These are phyloP conservation scores for Stomatorhinus walkeri DNA, from an alignment of 2,797 vertebrate species.

Conservation along the genomic window DNA sequence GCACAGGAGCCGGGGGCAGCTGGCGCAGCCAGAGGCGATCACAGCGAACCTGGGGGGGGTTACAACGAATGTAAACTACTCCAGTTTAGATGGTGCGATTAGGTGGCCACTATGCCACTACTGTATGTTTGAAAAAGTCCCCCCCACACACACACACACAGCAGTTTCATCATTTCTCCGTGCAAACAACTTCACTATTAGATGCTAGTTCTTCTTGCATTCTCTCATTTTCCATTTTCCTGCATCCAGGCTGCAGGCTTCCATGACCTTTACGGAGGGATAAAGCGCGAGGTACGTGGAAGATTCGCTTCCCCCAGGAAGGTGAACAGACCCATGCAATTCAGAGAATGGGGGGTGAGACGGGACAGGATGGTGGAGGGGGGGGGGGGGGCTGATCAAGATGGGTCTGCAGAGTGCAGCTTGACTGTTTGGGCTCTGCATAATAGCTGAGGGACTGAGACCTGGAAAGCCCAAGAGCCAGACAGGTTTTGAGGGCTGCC, in stretches of 20 bases:
- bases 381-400: not conserved
- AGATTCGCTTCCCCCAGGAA: not conserved
- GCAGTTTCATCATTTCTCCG: not conserved
- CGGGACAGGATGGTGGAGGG: no score
- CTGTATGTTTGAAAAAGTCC: not conserved
- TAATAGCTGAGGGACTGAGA: not conserved
- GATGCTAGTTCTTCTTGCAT: not conserved
- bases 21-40: conserved; percentile 95
- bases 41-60: conserved; percentile 75
- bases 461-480: not conserved
- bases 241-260: not conserved
- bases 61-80: not conserved
- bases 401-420: not conserved
- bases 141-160: not conserved
- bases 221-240: not conserved
- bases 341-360: not conserved
- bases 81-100: not conserved
- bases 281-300: not conserved
- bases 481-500: not conserved
- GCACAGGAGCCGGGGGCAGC: conserved; percentile 91
- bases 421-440: not conserved
- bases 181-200: not conserved
- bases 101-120: not conserved
- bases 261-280: not conserved
- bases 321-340: not conserved